These are phyloP conservation scores for Ianthella basta DNA, from an alignment of 37 sponge, comb jelly and placozoan species.

Conservation along the genomic window DNA sequence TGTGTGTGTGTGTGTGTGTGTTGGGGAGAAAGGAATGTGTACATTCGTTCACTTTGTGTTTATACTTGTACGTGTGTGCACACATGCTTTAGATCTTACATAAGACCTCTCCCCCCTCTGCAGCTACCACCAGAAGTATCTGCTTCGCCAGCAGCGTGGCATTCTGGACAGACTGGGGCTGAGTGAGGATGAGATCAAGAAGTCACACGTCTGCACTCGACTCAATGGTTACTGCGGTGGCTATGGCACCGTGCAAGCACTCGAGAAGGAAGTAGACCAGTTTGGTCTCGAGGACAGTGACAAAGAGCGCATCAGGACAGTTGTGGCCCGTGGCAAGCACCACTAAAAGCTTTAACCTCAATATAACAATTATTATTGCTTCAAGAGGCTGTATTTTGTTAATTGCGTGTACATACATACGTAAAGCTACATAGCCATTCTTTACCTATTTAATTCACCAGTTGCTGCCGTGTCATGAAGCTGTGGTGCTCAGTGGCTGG, in stretches of 20 bases:
- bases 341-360: slow-evolving; percentile 3
- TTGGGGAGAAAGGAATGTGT: no score
- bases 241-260: slow-evolving; percentile 49
- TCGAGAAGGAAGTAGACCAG: slow-evolving; percentile 76
- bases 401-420: not conserved
- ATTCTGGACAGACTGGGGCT: slow-evolving; percentile 71
- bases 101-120: not conserved
- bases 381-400: not conserved
- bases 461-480: not conserved
- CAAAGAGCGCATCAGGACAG: slow-evolving; percentile 40
- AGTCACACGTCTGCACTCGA: slow-evolving; percentile 70
- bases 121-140: slow-evolving; percentile 98
- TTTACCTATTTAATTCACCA: not conserved
- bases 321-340: slow-evolving; percentile 49
- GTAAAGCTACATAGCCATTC: not conserved
- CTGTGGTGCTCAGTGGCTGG: not conserved
- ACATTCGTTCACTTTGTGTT: no score
- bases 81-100: no score
- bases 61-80: no score
- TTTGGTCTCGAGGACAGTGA: slow-evolving; percentile 56
- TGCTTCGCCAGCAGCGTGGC: slow-evolving; percentile 79
- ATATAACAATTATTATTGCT: not conserved
- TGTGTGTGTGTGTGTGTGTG: not conserved
- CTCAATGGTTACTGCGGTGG: slow-evolving; percentile 94
- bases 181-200: slow-evolving; percentile 79